Conservation (phyloP, 2,797 vertebrate species). For the Galagoides demidoff region DNA sequence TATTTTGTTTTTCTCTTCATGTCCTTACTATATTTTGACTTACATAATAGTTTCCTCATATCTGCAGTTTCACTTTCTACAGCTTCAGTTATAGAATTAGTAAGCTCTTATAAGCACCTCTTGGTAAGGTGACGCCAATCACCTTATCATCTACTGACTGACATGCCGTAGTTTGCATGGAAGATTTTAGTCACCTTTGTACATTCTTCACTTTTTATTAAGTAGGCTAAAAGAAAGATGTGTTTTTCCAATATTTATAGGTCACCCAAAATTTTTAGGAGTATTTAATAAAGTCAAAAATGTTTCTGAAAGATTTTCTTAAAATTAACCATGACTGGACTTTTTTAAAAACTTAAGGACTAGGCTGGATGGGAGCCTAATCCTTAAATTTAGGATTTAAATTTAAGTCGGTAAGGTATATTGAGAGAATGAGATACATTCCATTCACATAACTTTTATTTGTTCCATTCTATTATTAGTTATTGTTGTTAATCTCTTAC, state of each 20-base stretch:
- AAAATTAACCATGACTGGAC: neutral
- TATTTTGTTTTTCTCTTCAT: neutral
- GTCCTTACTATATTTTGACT: neutral
- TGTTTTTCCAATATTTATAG: conserved; percentile 10
- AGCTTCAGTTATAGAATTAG: neutral
- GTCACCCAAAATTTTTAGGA: neutral
- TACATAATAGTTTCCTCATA: neutral
- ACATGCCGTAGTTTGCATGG: neutral
- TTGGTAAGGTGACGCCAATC: neutral
- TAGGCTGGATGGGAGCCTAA: too few relatives aligned
- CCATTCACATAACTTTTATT: neutral
- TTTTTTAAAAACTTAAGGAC: neutral
- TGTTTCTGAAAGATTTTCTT: neutral
- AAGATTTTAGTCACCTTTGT: conserved; percentile 10
- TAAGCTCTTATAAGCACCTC: too few relatives aligned
- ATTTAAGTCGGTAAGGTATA: neutral
- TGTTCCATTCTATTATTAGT: neutral
- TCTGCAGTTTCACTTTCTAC: neutral
- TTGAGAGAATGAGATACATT: neutral
- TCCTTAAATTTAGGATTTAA: too few relatives aligned
- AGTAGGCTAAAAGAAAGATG: neutral
- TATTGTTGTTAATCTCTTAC: neutral
- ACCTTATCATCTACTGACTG: conserved; percentile 12
- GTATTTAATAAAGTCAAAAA: neutral
- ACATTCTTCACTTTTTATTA: conserved; percentile 36